Percentiles rank a stretch among this genome's conserved stretches.
Conservation (phyloP, 1,140 invertebrate genomes). For the Nebria ingens region DNA sequence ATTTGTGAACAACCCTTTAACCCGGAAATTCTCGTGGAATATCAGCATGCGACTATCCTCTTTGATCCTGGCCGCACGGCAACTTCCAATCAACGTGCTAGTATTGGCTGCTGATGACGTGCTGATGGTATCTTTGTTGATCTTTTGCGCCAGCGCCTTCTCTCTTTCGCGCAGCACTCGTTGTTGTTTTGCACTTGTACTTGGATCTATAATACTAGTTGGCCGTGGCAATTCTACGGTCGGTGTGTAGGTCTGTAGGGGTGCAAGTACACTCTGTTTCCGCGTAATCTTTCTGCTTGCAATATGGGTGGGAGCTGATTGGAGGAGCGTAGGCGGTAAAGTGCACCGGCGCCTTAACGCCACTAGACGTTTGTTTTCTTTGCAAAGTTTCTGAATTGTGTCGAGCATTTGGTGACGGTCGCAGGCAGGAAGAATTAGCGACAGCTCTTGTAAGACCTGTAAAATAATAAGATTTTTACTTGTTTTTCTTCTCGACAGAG, state of each 20-base stretch:
- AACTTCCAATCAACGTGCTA: constrained; percentile 23
- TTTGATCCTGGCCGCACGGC: constrained; percentile 24
- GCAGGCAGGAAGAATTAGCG: constrained; percentile 23
- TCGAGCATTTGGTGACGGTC: constrained; percentile 26
- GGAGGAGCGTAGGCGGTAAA: constrained; percentile 20
- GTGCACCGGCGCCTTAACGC: constrained; percentile 22
- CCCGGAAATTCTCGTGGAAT: constrained; percentile 26
- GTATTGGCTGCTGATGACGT: not conserved
- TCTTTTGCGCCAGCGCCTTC: not conserved
- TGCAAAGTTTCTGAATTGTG: constrained; percentile 24
- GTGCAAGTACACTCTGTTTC: too few relatives aligned
- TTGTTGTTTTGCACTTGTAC: not conserved
- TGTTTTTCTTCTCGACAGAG: too few relatives aligned
- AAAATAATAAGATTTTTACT: constrained; percentile 13
- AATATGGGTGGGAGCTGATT: constrained; percentile 9
- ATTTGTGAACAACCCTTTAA: constrained; percentile 23
- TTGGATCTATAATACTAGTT: not conserved
- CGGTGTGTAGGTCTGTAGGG: constrained; percentile 25
- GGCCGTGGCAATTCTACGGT: constrained; percentile 28
- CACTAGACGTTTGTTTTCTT: constrained; percentile 17
- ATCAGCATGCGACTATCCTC: constrained; percentile 26
- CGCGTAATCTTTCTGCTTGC: constrained; percentile 11
- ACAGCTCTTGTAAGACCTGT: constrained; percentile 29
- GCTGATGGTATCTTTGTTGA: too few relatives aligned
- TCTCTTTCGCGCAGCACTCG: too few relatives aligned